Conservation (phyloP, 2,113 vertebrate genomes). For the Zosterops lateralis region DNA sequence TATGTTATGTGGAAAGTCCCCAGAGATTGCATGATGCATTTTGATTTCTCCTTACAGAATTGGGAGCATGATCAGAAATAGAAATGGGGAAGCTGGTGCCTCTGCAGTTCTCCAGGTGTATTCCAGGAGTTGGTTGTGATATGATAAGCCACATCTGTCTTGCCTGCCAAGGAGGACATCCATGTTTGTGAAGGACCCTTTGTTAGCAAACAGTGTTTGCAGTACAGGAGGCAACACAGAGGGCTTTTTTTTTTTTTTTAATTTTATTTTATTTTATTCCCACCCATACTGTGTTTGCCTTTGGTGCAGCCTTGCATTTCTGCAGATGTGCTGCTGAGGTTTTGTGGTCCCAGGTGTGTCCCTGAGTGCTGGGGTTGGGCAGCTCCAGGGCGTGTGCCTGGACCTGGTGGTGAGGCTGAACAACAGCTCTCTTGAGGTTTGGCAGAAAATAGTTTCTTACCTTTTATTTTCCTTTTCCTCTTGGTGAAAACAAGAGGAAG, state of each 20-base stretch:
- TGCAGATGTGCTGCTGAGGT: neutral
- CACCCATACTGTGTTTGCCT: rapidly evolving
- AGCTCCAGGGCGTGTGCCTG: neutral
- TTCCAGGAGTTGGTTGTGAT: neutral
- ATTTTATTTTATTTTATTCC: too few species aligned
- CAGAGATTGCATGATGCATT: neutral
- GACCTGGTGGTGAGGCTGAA: neutral
- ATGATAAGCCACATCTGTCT: neutral
- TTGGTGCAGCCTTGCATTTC: rapidly evolving
- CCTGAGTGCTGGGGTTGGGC: rapidly evolving
- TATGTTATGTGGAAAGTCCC: neutral
- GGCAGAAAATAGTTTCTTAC: neutral
- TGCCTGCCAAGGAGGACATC: neutral
- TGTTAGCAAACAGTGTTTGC: neutral
- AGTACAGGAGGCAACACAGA: neutral
- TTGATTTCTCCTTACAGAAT: neutral
- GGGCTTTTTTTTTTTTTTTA: too few species aligned
- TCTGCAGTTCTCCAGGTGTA: neutral
- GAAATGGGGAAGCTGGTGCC: neutral
- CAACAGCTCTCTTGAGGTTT: slow-evolving; percentile 14
- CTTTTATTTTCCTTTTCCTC: neutral
- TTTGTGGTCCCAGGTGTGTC: neutral
- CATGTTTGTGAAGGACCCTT: neutral
- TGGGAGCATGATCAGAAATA: neutral
- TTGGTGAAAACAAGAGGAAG: slow-evolving; percentile 22